phyloP scores from a whole-genome alignment of 2,113 vertebrate species.

The Melanotaenia duboulayi region DNA sequence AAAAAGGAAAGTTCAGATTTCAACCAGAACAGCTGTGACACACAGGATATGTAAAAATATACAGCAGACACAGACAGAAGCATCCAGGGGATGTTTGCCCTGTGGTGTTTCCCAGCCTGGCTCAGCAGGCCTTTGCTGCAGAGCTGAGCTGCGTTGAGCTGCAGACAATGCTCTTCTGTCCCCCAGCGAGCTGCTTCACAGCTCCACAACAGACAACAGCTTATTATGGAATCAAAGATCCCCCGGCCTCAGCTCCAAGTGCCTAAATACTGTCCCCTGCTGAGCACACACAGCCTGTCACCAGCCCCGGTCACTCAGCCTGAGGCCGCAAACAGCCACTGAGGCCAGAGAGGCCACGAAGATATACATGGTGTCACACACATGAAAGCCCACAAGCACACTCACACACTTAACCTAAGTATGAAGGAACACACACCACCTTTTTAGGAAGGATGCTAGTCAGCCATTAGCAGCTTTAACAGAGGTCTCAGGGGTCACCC shows the following conservation, averaged over 20 bases:
- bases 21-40: neutral
- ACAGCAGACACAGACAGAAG: constrained; percentile 30
- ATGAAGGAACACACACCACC: constrained; percentile 64
- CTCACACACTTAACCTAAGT: constrained; percentile 60
- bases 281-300: constrained; percentile 71
- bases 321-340: constrained; percentile 63
- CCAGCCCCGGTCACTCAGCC: constrained; percentile 62
- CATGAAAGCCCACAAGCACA: constrained; percentile 67
- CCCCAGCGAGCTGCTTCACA: constrained; percentile 59
- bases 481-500: constrained; percentile 68
- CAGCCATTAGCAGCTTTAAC: constrained; percentile 61
- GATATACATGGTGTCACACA: constrained; percentile 60
- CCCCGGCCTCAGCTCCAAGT: constrained; percentile 60
- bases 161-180: constrained; percentile 78
- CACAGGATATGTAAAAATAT: neutral
- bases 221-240: constrained; percentile 77
- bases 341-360: constrained; percentile 58
- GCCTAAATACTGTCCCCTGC: constrained; percentile 77
- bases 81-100: constrained; percentile 58
- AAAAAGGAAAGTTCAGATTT: neutral
- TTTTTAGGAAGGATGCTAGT: constrained; percentile 64
- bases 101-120: constrained; percentile 70
- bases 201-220: constrained; percentile 76
- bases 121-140: constrained; percentile 55
- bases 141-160: constrained; percentile 32